phyloP scores from a whole-genome alignment of 2,888 invertebrate genomes.

The Caenorhabditis japonica region DNA sequence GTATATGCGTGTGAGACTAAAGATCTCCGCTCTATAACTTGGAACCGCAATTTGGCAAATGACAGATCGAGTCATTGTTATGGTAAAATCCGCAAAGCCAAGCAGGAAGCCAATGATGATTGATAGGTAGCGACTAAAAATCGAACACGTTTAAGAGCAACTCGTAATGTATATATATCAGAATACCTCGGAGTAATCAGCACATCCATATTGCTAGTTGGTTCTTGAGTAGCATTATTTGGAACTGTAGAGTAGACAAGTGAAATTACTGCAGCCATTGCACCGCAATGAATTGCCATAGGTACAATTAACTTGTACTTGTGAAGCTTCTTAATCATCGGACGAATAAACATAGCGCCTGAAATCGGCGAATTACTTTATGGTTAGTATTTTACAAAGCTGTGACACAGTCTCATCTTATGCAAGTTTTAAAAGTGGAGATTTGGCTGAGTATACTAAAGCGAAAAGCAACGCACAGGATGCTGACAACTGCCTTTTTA shows the following conservation, averaged over 20 bases:
- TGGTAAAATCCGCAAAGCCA: constrained; percentile 54
- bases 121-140: constrained; percentile 46
- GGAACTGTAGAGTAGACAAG: constrained; percentile 50
- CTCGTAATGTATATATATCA: not conserved
- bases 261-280: constrained; percentile 20
- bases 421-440: no score
- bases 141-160: not conserved
- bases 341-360: constrained; percentile 54
- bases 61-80: constrained; percentile 52
- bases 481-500: no score
- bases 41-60: constrained; percentile 59
- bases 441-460: no score
- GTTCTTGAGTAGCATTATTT: constrained; percentile 49
- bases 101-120: constrained; percentile 51
- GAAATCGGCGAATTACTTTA: no score
- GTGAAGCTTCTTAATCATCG: constrained; percentile 51
- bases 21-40: constrained; percentile 52
- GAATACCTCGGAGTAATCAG: constrained; percentile 45
- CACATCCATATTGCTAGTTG: constrained; percentile 26
- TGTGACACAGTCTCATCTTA: no score
- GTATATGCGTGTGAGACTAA: constrained; percentile 51
- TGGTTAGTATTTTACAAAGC: no score
- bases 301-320: constrained; percentile 55
- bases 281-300: constrained; percentile 35
- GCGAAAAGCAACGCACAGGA: no score